Base-by-base conservation (phyloP, 2,113 vertebrate genomes). In the Cebus imitator region DNA sequence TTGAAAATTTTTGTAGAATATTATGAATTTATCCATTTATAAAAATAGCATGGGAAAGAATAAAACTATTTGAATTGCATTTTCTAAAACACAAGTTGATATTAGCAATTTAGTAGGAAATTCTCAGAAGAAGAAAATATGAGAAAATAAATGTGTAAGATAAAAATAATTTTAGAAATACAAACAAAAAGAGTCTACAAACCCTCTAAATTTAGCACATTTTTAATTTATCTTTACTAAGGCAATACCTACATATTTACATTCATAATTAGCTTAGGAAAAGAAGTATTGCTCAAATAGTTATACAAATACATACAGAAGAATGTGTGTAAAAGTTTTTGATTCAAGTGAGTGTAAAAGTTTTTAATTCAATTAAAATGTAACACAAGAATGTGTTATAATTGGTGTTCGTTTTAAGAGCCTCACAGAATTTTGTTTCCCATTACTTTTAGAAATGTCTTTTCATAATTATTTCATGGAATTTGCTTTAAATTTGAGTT, bases 401-500 rank as follows among this genome's bases (percentile, higher is more conserved):
- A 87, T 40, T 87, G 45, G 17, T 79, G 16, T 87, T 92, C 93
- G 2, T 43, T 94, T 95, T 86, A 93, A 97, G n/a, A 94, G 37
- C 25, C 16, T 90, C 21, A 76, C 6, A 40, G 9, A 86, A 68
- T 90, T 64, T 97, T 83, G 23, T 45, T 85, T 88, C 45, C 81
- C 43, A 83, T 90, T 95, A 91, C 23, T 92, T 87, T 13, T 82
- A 76, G 6, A 61, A 86, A 97, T 78, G 87, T 32, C 84, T 2
- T 83, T 92, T 96, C 55, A 81, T 64, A 88, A 93, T 82, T 93
- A n/a, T 79, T 91, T 93, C 30, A 73, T 80, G 27, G 9, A 6
- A 94, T 87, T 96, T 95, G 13, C 43, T 95, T 87, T 84, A 93
- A 91, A 90, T 90, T 92, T 85, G 43, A 95, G 37, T 82, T 94